Evolutionary conservation across 2,888 invertebrate species (phyloP), one percentile per base, ranked within the genome.

Genomic region (Oscheius myriophilus): DNA sequence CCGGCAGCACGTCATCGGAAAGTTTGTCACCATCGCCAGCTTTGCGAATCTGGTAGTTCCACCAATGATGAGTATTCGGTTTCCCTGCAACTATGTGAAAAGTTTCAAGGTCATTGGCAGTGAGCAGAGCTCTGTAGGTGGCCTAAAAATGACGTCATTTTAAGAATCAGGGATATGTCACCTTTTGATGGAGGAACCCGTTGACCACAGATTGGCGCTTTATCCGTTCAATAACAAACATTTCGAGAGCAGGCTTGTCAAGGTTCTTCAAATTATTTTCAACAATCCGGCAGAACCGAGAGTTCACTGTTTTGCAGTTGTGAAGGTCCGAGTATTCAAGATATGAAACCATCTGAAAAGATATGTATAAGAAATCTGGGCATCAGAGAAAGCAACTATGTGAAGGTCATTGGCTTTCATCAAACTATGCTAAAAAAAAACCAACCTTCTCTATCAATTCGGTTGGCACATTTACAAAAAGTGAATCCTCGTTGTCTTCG

Each of bases 191-290:
- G 12, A 54, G 26, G 26, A 54, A 54, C 12, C 39, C 26, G 14
- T 54, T 54, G 2, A 16, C 16, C 16, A 21, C 6, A 23, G 12
- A 7, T 16, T 26, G 16, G 23, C 12, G 23, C 16, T 14, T 54
- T 12, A n/a, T 12, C 9, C 53, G 23, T 3, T 9, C 14, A 16
- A 54, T 33, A n/a, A 21, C 26, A 57, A 57, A 57, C 21, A 41
- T 21, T 14, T 42, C 14, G 6, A 57, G 12, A 3, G 57, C 41
- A 14, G 16, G 21, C n/a, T 42, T 39, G 41, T 57, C 57, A 7
- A 57, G 57, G n/a, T 41, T 18, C 21, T 57, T 57, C 57, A 41
- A 57, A 41, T 57, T 57, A 1, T 21, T 9, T 42, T 33, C n/a
- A 41, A 42, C 21, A 9, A 18, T 12, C 18, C 39, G 39, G 42